Base-by-base conservation (phyloP, 2,113 vertebrate genomes). In the Vicugna pacos region DNA sequence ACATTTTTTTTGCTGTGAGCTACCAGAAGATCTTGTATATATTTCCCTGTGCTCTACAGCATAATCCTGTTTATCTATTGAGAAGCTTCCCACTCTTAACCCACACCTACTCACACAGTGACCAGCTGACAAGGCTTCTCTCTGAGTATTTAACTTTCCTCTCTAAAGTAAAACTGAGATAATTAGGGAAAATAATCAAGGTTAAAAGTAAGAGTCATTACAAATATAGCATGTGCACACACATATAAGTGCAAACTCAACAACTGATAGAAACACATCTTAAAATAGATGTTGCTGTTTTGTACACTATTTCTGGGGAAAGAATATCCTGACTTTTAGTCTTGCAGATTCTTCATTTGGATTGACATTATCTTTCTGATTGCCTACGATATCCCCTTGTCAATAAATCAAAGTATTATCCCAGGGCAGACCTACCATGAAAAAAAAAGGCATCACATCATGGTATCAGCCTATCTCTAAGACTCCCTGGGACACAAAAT, bases 121-220 rank as follows among this genome's bases (percentile, higher is more conserved):
- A 32, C 70, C 48, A 35, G 30, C 58, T 28, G 0, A 60, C 8
- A 10, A 15, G 12, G 19, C 19, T 65, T 91, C 76, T 91, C 19
- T 91, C 58, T 88, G 35, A 54, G 75, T 87, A 76, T 89, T 86
- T 92, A 86, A 90, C 56, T 90, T 96, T 92, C 73, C 86, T 86
- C 67, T 89, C 93, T 85, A 94, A 94, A 80, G 30, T 85, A 70
- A 91, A 58, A 70, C 52, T 38, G n/a, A 84, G 54, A 28, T 38
- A 56, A 56, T 69, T 77, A n/a, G 7, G 11, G 15, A 80, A 76
- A 58, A 76, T 26, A 4, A 67, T 72, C 30, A 80, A 48, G 77
- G 30, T 60, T 28, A 28, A 94, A 72, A 46, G n/a, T 24, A 65
- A 79, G 50, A 38, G 3, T 50, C 35, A 30, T 60, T 58, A 79